Conservation (phyloP, 2,797 vertebrate genomes). For the Neosilurus hyrtlii region DNA sequence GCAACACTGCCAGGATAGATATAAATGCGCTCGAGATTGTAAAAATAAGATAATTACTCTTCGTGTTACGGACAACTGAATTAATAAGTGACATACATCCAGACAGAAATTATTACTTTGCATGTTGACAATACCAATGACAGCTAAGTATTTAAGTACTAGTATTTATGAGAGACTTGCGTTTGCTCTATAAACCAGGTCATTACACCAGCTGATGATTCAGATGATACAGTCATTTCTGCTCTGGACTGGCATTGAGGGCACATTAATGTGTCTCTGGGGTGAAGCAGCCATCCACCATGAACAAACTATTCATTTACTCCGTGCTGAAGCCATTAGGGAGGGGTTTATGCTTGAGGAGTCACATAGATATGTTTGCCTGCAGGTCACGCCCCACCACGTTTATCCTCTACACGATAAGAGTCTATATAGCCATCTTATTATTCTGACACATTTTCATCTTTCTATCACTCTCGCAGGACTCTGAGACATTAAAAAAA, state of each 20-base stretch:
- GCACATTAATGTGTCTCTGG: constrained; percentile 5
- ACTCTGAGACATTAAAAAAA: background rate
- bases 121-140: background rate
- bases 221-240: constrained; percentile 25
- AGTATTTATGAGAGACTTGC: constrained; percentile 5
- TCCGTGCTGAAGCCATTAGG: constrained; percentile 34
- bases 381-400: constrained; percentile 11
- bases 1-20: background rate
- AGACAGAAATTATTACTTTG: background rate
- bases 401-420: constrained; percentile 31
- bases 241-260: background rate
- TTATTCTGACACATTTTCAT: constrained; percentile 37
- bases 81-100: background rate
- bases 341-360: constrained; percentile 38
- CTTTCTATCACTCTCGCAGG: background rate
- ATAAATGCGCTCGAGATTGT: background rate
- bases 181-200: constrained; percentile 9
- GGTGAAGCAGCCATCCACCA: constrained; percentile 22
- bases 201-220: constrained; percentile 28
- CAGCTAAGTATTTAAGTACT: background rate
- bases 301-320: constrained; percentile 47
- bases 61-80: background rate
- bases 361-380: constrained; percentile 29
- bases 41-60: background rate
- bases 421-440: constrained; percentile 30